Evolutionary conservation across 2,797 vertebrate genomes (phyloP).

Genomic region (Sparus aurata): DNA sequence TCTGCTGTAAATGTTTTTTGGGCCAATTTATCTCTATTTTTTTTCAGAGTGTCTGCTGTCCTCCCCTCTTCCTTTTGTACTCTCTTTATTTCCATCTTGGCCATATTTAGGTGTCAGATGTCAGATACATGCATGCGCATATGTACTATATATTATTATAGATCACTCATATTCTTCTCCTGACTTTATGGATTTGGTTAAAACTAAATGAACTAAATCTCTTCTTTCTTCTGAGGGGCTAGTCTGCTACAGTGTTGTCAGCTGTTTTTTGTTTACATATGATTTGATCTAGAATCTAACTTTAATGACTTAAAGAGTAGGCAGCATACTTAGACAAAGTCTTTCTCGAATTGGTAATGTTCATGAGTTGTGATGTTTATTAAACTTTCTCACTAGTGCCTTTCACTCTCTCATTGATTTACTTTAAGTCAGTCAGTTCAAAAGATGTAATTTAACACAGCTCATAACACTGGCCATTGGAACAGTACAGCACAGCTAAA

Average conservation of each 20-base stretch:
- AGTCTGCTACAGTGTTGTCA: too few relatives aligned
- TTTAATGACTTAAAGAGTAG: too few relatives aligned
- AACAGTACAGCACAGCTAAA: neutral
- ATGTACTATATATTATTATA: neutral
- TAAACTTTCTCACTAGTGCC: too few relatives aligned
- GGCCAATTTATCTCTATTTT: neutral
- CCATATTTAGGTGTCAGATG: neutral
- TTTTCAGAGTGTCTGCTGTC: conserved; percentile 1
- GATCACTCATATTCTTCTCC: neutral
- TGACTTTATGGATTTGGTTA: neutral
- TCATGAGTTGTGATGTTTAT: too few relatives aligned
- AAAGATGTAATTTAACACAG: neutral
- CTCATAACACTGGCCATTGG: neutral
- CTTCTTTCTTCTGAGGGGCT: too few relatives aligned
- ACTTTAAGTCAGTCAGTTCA: neutral
- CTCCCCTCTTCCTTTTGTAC: neutral
- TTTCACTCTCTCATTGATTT: too few relatives aligned
- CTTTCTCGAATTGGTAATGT: too few relatives aligned
- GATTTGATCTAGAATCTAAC: too few relatives aligned
- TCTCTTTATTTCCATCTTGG: neutral
- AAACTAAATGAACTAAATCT: neutral
- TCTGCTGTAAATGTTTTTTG: conserved; percentile 25
- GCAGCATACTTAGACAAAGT: too few relatives aligned
- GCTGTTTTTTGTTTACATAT: too few relatives aligned
- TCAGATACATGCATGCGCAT: neutral